Conservation (phyloP, 2,113 vertebrate species). For the Regulus satrapa region DNA sequence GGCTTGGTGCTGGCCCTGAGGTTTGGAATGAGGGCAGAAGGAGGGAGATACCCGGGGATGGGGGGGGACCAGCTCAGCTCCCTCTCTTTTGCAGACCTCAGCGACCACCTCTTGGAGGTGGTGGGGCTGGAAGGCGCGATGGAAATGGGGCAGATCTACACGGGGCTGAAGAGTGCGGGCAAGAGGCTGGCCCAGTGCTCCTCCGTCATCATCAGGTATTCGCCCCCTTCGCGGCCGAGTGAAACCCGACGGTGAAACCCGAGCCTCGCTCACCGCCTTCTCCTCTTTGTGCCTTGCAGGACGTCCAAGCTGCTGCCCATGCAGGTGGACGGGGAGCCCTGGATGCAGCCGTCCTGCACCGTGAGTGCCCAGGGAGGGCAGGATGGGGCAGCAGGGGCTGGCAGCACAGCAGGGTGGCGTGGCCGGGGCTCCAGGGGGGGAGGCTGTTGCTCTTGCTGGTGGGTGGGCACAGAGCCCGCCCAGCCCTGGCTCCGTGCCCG, state of each 20-base stretch:
- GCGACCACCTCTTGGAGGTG: slow-evolving; percentile 91
- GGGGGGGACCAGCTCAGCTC: accelerated
- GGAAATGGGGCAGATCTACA: slow-evolving; percentile 99
- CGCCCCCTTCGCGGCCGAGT: not conserved
- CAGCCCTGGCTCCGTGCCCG: accelerated
- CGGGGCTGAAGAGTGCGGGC: slow-evolving; percentile 92
- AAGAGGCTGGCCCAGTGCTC: slow-evolving; percentile 90
- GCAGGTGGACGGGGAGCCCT: slow-evolving; percentile 97
- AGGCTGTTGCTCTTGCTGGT: accelerated
- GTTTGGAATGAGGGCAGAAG: accelerated
- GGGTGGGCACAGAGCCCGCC: accelerated
- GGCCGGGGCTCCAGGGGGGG: not conserved
- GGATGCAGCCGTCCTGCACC: slow-evolving; percentile 92
- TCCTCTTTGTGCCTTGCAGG: slow-evolving; percentile 64
- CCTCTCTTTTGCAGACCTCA: slow-evolving; percentile 79
- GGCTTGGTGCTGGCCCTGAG: not conserved
- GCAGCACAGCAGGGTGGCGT: not conserved
- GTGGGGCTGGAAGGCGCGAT: slow-evolving; percentile 94
- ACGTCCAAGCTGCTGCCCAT: slow-evolving; percentile 90
- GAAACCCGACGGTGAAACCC: not conserved
- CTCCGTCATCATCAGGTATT: slow-evolving; percentile 88
- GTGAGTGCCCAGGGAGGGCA: slow-evolving; percentile 66
- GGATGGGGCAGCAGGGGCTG: not conserved
- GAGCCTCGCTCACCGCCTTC: not conserved
- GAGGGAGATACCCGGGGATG: accelerated